Conservation (phyloP, 92 coral and sea anemone genomes). For the Montipora capitata region DNA sequence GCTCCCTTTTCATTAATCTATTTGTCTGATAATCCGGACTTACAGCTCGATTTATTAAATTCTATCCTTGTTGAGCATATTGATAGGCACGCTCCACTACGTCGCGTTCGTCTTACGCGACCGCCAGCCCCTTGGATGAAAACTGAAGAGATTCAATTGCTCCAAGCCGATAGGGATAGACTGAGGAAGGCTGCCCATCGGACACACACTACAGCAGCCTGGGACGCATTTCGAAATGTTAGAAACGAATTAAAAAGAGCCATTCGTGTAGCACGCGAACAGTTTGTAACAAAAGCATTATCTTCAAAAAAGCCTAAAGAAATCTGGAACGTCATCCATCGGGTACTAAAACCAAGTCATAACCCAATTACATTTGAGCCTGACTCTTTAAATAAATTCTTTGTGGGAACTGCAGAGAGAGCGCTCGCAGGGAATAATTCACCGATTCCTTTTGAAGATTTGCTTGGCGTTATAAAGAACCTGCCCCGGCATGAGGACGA, state of each 20-base stretch:
- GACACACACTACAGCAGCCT: too few species aligned
- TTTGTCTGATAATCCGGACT: too few species aligned
- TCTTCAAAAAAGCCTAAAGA: background rate
- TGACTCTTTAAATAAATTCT: background rate
- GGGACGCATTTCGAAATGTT: too few species aligned
- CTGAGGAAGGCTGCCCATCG: too few species aligned
- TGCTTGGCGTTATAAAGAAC: background rate
- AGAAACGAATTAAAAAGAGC: background rate
- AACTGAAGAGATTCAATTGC: too few species aligned
- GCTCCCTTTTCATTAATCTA: too few species aligned
- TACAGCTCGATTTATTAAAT: too few species aligned
- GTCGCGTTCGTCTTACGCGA: too few species aligned
- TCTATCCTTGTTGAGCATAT: too few species aligned
- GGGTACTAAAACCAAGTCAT: background rate
- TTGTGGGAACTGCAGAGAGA: constrained; percentile 9
- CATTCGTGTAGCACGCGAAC: constrained; percentile 9
- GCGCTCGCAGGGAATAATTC: background rate
- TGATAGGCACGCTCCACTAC: too few species aligned
- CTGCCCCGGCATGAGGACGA: background rate
- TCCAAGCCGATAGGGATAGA: too few species aligned
- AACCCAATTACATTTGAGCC: background rate
- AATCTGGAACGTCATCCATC: constrained; percentile 3
- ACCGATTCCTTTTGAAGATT: background rate
- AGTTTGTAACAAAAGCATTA: background rate
- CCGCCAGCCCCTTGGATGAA: too few species aligned